Conservation (phyloP, 2,797 vertebrate species). For the Champsocephalus esox region DNA sequence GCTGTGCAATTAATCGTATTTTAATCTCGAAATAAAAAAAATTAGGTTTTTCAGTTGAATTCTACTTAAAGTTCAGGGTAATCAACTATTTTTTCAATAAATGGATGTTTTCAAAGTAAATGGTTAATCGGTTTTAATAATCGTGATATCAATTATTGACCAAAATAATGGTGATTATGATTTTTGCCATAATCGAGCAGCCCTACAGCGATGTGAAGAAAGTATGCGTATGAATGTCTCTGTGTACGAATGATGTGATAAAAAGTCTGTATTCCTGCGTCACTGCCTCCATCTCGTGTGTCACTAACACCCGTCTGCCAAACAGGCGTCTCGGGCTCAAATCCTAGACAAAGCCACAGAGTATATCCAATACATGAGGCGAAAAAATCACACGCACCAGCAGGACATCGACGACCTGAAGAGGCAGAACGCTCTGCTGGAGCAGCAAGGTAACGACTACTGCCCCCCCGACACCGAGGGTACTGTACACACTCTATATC, state of each 20-base stretch:
- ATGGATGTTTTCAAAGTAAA: no score
- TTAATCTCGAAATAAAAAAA: no score
- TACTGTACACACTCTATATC: no score
- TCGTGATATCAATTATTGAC: no score
- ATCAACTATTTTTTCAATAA: no score
- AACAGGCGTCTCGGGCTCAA: conserved; percentile 99
- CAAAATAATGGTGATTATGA: no score
- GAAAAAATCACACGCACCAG: conserved; percentile 99
- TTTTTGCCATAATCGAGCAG: no score
- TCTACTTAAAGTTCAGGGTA: no score
- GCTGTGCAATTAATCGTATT: no score
- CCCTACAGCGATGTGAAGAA: background rate
- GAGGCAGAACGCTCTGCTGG: conserved; percentile 96
- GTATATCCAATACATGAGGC: conserved; percentile 99
- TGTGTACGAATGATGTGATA: conserved; percentile 48
- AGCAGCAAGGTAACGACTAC: conserved; percentile 91
- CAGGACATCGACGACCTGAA: conserved; percentile 99
- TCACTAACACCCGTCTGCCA: conserved; percentile 87
- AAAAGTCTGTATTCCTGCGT: conserved; percentile 63
- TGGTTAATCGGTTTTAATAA: no score
- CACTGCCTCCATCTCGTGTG: conserved; percentile 77
- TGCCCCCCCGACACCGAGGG: no score
- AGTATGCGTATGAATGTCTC: background rate
- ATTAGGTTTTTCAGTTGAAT: no score
- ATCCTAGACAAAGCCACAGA: conserved; percentile 99